Conservation (phyloP, 92 coral and sea anemone genomes). For the Porites evermanni region DNA sequence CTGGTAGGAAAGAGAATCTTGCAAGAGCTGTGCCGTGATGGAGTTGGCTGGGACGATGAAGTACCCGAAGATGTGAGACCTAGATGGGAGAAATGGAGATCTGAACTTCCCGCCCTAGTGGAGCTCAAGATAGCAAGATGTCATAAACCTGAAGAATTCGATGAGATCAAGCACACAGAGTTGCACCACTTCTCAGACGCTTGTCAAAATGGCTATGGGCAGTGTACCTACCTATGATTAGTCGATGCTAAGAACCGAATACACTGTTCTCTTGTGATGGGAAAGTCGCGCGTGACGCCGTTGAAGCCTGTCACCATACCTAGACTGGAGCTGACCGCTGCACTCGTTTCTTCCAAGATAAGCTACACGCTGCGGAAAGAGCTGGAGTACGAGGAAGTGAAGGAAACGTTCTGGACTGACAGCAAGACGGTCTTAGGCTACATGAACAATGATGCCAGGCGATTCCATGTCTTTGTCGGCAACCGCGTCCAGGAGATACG, state of each 20-base stretch:
- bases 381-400: slow-evolving; percentile 3
- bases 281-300: slow-evolving; percentile 3
- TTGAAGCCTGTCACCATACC: slow-evolving; percentile 6
- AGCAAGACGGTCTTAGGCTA: too few species aligned
- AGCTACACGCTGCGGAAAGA: slow-evolving; percentile 22
- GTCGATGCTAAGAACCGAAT: slow-evolving; percentile 6
- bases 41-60: slow-evolving; percentile 65
- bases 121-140: slow-evolving; percentile 33
- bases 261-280: slow-evolving; percentile 14
- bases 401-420: slow-evolving; percentile 26
- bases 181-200: slow-evolving; percentile 24
- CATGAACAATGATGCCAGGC: too few species aligned
- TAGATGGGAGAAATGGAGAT: slow-evolving; percentile 57
- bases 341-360: slow-evolving; percentile 16
- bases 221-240: neutral
- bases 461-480: too few species aligned
- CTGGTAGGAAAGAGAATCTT: slow-evolving; percentile 53
- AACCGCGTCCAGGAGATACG: slow-evolving; percentile 13
- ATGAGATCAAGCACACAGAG: neutral
- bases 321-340: slow-evolving; percentile 23
- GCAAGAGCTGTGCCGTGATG: slow-evolving; percentile 58
- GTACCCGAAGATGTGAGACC: slow-evolving; percentile 40
- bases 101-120: slow-evolving; percentile 33
- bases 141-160: slow-evolving; percentile 29
- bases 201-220: slow-evolving; percentile 10